Conservation (phyloP, 1,140 invertebrate species). For the Neoseiulus cucumeris region DNA sequence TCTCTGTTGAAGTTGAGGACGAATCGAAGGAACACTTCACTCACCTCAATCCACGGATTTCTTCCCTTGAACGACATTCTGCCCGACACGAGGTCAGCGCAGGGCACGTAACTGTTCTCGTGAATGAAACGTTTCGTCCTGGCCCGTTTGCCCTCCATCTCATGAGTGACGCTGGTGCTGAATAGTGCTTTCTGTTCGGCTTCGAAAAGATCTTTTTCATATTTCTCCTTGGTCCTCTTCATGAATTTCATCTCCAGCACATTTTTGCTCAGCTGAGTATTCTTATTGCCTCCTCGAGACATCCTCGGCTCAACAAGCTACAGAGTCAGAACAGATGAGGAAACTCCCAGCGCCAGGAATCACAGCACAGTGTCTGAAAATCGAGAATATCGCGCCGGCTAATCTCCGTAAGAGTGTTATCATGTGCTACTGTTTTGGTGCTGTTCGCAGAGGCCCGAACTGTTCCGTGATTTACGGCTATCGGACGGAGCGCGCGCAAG, state of each 20-base stretch:
- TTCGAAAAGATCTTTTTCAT: slow-evolving; percentile 49
- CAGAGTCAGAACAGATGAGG: too few species aligned
- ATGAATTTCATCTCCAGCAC: slow-evolving; percentile 44
- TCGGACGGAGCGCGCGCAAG: too few species aligned
- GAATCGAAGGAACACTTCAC: slow-evolving; percentile 13
- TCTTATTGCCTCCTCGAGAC: neutral
- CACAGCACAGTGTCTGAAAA: too few species aligned
- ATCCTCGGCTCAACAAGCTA: too few species aligned
- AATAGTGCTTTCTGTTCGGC: slow-evolving; percentile 44
- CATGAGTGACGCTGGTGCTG: slow-evolving; percentile 40
- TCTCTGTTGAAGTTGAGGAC: too few species aligned
- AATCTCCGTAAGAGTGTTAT: too few species aligned
- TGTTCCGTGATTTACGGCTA: too few species aligned
- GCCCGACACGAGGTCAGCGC: slow-evolving; percentile 52
- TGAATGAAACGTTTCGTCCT: slow-evolving; percentile 44
- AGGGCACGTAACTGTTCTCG: slow-evolving; percentile 51
- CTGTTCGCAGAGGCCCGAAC: too few species aligned
- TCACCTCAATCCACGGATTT: slow-evolving; percentile 60
- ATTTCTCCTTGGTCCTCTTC: slow-evolving; percentile 61
- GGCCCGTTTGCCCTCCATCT: slow-evolving; percentile 34
- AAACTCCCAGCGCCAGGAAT: too few species aligned
- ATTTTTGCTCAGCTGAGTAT: slow-evolving; percentile 21
- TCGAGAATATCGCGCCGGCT: too few species aligned
- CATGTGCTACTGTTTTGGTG: too few species aligned
- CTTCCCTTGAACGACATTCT: slow-evolving; percentile 64